Base-by-base conservation (phyloP, 2,113 vertebrate species). In the Clinocottus analis region DNA sequence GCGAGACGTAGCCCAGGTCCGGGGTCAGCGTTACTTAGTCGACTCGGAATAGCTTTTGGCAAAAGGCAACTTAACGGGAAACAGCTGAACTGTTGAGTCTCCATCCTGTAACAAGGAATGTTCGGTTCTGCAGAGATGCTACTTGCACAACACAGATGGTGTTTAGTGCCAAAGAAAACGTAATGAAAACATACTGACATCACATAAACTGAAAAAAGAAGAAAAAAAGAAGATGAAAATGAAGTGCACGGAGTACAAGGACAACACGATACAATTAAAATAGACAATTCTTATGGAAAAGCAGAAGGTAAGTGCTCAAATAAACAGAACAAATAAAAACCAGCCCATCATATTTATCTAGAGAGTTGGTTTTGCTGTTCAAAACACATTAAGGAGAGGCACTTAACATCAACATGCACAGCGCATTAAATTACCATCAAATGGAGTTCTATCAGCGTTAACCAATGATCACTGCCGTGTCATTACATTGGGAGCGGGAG, bases 351-450 rank as follows among this genome's bases (percentile, higher is more conserved):
- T 60, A 51, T 58, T 58, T 45, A 69, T 62, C 25, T 61, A 69
- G 23, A 25, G 19, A 14, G 64, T 72, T 63, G 72, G 16, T 8
- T n/a, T 75, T 53, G 60, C 29, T 41, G 67, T 86, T 83, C 74
- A 77, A 79, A 85, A 74, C 14, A 31, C 64, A 87, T 84, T 77
- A 77, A 7, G 16, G 27, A 72, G 62, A 55, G 23, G 33, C 75
- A 61, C 23, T 84, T 72, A 69, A 25, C 4, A 62, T 70, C 51
- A 55, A 56, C 61, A 75, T 68, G 62, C 76, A 74, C 63, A 33
- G 45, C 17, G 58, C 59, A 81, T 76, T 72, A 70, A 86, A 83
- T 83, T 41, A 43, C 66, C 59, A 74, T 71, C 55, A 87, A 72
- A 65, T 66, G n/a, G 25, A 75, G 56, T 60, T 67, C 23, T 51